Evolutionary conservation across 2,113 vertebrate genomes (phyloP).

Genomic region (Erinaceus europaeus): DNA sequence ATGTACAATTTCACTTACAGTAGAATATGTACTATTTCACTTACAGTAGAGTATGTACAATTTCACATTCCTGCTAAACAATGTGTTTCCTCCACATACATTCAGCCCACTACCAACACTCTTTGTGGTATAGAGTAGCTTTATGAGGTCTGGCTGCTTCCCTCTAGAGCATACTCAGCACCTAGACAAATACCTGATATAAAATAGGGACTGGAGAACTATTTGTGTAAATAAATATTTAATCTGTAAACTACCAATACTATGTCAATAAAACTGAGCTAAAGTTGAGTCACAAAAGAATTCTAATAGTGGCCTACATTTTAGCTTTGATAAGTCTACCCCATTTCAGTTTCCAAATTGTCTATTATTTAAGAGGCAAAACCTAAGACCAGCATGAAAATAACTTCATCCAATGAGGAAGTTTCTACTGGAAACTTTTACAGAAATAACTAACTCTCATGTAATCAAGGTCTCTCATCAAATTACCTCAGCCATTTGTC

Average conservation of each 20-base stretch:
- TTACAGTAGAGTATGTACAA: neutral
- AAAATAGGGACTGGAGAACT: neutral
- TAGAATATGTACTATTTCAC: too few species aligned
- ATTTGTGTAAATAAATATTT: neutral
- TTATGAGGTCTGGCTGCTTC: accelerated
- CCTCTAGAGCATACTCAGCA: neutral
- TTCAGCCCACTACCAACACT: accelerated
- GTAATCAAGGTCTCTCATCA: slow-evolving; percentile 48
- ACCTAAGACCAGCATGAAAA: neutral
- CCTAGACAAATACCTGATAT: accelerated
- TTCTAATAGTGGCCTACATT: neutral
- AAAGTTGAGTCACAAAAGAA: neutral
- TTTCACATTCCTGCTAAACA: neutral
- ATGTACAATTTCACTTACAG: too few species aligned
- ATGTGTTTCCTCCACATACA: neutral
- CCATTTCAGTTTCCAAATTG: neutral
- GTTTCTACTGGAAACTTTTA: neutral
- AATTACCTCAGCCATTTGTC: slow-evolving; percentile 69
- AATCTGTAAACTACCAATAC: neutral
- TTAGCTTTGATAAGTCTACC: neutral
- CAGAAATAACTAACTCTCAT: slow-evolving; percentile 31
- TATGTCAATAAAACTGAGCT: neutral
- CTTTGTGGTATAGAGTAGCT: neutral
- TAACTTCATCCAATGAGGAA: neutral
- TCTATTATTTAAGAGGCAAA: neutral